phyloP scores from a whole-genome alignment of 2,888 invertebrate species.

The Calameuta pallipes region DNA sequence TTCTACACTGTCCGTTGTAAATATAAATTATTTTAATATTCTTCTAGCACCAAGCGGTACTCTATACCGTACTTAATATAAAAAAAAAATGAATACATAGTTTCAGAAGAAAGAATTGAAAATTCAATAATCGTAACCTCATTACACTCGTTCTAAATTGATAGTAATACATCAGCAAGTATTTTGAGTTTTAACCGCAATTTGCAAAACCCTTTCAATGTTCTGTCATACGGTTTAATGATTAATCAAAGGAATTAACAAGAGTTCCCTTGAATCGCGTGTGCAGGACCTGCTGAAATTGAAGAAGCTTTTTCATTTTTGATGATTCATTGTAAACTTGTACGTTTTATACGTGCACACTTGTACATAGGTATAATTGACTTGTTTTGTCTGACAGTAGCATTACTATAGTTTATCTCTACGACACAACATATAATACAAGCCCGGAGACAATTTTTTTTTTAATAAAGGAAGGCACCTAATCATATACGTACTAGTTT shows the following conservation, averaged over 20 bases:
- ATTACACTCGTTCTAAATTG: neutral
- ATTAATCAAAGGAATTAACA: neutral
- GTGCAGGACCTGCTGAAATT: slow-evolving; percentile 36
- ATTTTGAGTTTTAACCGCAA: neutral
- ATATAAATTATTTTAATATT: neutral
- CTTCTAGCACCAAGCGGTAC: neutral
- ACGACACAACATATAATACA: slow-evolving; percentile 37
- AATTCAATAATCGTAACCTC: neutral
- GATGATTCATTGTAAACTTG: neutral
- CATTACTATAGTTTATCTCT: slow-evolving; percentile 25
- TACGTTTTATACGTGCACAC: neutral
- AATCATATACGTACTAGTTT: slow-evolving; percentile 46
- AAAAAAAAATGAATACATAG: neutral
- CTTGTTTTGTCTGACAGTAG: slow-evolving; percentile 30
- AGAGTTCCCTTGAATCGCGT: neutral
- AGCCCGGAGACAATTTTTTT: slow-evolving; percentile 32
- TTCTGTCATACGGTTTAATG: neutral
- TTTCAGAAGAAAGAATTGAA: neutral
- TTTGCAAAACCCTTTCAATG: neutral
- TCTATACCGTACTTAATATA: neutral
- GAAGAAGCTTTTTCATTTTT: slow-evolving; percentile 26
- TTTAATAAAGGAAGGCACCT: slow-evolving; percentile 59
- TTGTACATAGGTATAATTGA: slow-evolving; percentile 26
- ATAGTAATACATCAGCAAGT: neutral
- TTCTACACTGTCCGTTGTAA: neutral